phyloP scores from a whole-genome alignment of 2,888 invertebrate genomes.

The Trypoxylon attenuatum region DNA sequence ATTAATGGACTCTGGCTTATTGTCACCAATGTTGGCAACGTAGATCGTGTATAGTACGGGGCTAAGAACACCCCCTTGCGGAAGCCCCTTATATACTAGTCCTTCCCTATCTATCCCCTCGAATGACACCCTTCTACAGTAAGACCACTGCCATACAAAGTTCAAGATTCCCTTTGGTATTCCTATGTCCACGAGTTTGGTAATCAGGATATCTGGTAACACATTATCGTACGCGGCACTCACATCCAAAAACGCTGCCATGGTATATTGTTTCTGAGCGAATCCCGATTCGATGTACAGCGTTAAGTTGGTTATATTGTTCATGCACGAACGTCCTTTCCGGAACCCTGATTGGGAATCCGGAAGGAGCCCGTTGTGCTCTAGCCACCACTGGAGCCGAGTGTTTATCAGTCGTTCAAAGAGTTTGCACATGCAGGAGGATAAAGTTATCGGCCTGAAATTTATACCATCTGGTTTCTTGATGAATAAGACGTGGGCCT shows the following conservation, averaged over 20 bases:
- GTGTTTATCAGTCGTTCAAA: conserved; percentile 35
- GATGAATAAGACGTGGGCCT: conserved; percentile 28
- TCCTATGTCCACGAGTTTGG: conserved; percentile 11
- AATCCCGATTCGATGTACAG: conserved; percentile 15
- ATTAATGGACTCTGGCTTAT: background rate
- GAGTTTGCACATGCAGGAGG: conserved; percentile 33
- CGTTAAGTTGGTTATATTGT: conserved; percentile 20
- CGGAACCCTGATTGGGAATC: conserved; percentile 25
- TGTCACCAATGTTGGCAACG: conserved; percentile 9
- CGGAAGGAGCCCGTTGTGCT: conserved; percentile 26
- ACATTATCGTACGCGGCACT: conserved; percentile 39
- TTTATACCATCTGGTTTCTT: conserved; percentile 21
- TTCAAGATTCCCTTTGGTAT: conserved; percentile 14
- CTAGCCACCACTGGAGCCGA: conserved; percentile 33
- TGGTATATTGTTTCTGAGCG: conserved; percentile 1
- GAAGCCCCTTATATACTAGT: no score
- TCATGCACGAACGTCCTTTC: conserved; percentile 28
- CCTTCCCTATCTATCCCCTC: no score
- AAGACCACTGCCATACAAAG: no score
- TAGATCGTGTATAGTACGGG: conserved; percentile 31
- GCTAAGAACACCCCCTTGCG: conserved; percentile 35
- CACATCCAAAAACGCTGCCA: conserved; percentile 41
- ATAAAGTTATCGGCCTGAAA: conserved; percentile 30
- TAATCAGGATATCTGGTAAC: conserved; percentile 20
- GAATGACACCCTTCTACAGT: no score